A percentile compares a stretch with the other conserved stretches of the same genome.
Conservation (phyloP, 1,140 invertebrate genomes). For the Acromyrmex heyeri region DNA sequence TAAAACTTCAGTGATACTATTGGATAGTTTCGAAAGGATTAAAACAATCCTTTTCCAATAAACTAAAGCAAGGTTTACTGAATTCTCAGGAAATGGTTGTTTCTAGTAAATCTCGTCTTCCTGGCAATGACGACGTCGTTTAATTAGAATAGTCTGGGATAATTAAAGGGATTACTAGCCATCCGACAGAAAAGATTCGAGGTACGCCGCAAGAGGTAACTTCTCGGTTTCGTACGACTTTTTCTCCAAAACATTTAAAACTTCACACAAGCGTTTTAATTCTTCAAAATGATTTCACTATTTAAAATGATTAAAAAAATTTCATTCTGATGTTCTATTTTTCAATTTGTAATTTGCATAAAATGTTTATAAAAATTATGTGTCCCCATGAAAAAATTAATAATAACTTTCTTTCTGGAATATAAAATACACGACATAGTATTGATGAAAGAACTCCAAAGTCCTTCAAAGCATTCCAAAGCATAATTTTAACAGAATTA, state of each 20-base stretch:
- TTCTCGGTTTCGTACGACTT: constrained; percentile 13
- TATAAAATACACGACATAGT: not conserved
- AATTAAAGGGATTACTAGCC: constrained; percentile 59
- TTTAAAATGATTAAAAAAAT: not conserved
- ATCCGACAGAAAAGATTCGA: constrained; percentile 35
- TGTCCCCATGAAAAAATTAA: not conserved
- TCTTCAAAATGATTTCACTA: not conserved
- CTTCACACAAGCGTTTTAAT: not conserved
- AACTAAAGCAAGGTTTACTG: constrained; percentile 41
- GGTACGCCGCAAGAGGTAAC: not conserved
- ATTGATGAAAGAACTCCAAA: no score
- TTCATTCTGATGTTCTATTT: not conserved
- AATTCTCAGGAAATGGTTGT: constrained; percentile 30
- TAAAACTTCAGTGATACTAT: not conserved
- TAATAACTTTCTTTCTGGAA: not conserved
- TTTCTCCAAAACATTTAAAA: not conserved
- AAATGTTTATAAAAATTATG: not conserved
- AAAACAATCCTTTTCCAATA: constrained; percentile 20
- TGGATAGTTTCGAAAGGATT: constrained; percentile 32
- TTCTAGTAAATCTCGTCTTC: constrained; percentile 48
- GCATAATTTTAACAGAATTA: not conserved
- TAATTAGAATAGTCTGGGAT: constrained; percentile 60
- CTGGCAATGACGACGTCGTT: constrained; percentile 52
- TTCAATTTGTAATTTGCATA: not conserved
- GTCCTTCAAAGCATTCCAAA: no score